These are phyloP conservation scores for Orthosia cruda DNA, from an alignment of 2,888 invertebrate species.

Conservation along the genomic window DNA sequence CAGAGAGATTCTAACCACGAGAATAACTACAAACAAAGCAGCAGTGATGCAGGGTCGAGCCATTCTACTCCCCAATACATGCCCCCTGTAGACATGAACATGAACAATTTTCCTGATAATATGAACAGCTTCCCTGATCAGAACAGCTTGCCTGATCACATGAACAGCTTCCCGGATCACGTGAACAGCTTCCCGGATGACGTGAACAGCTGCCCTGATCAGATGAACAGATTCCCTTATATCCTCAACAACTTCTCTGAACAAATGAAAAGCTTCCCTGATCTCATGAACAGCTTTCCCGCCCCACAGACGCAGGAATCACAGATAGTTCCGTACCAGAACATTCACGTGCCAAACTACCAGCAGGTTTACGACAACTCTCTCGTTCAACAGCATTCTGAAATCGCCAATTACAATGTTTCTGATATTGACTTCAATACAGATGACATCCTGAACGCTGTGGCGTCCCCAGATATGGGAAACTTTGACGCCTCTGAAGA, in stretches of 20 bases:
- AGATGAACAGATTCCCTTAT: neutral
- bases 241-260: neutral
- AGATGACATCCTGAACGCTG: constrained; percentile 11
- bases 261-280: neutral
- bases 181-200: neutral
- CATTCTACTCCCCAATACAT: constrained; percentile 9
- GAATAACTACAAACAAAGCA: neutral
- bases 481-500: constrained; percentile 36
- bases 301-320: constrained; percentile 5
- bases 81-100: constrained; percentile 1
- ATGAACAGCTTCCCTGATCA: neutral
- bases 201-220: neutral
- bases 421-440: constrained; percentile 16
- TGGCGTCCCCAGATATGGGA: constrained; percentile 22
- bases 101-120: too few species aligned
- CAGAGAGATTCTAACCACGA: constrained; percentile 46
- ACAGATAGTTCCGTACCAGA: constrained; percentile 14
- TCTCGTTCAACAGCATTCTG: neutral
- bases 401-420: neutral
- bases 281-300: neutral
- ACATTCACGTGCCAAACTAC: constrained; percentile 15
- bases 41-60: neutral
- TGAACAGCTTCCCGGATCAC: neutral
- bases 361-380: constrained; percentile 12
- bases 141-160: neutral